phyloP scores from a whole-genome alignment of 2,113 vertebrate species.

The Melozone crissalis region DNA sequence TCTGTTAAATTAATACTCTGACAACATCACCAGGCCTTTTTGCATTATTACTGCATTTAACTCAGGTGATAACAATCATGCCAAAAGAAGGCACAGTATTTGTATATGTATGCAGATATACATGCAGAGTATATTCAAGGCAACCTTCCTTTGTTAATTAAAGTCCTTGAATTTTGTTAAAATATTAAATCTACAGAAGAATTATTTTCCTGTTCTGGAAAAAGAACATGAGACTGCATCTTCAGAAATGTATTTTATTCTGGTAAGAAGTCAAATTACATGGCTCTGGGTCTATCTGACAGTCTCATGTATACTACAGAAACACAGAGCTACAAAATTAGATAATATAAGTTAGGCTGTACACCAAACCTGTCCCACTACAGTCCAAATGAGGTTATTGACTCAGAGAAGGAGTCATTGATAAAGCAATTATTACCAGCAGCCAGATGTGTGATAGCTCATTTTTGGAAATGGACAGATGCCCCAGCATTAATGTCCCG shows the following conservation, averaged over 20 bases:
- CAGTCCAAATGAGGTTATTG: constrained; percentile 56
- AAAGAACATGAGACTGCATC: neutral
- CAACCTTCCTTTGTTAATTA: neutral
- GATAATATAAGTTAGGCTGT: neutral
- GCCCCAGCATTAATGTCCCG: neutral
- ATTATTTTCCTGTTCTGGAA: neutral
- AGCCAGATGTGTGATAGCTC: constrained; percentile 62
- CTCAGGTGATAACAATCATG: neutral
- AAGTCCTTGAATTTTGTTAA: neutral
- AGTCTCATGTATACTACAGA: neutral
- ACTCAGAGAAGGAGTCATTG: constrained; percentile 48
- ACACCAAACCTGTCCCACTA: neutral
- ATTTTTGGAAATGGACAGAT: constrained; percentile 61
- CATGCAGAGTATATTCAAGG: neutral
- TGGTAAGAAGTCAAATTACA: neutral
- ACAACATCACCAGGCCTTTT: neutral
- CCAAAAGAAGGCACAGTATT: neutral
- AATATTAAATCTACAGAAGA: neutral
- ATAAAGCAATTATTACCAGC: constrained; percentile 49
- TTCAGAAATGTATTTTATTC: neutral
- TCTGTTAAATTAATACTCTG: neutral
- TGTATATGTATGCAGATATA: neutral
- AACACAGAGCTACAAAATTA: neutral
- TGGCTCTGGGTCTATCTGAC: neutral
- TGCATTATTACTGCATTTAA: neutral